A percentile compares a stretch with the other conserved stretches of the same genome.
Conservation (phyloP, 2,113 vertebrate species). For the Callaeas wilsoni region DNA sequence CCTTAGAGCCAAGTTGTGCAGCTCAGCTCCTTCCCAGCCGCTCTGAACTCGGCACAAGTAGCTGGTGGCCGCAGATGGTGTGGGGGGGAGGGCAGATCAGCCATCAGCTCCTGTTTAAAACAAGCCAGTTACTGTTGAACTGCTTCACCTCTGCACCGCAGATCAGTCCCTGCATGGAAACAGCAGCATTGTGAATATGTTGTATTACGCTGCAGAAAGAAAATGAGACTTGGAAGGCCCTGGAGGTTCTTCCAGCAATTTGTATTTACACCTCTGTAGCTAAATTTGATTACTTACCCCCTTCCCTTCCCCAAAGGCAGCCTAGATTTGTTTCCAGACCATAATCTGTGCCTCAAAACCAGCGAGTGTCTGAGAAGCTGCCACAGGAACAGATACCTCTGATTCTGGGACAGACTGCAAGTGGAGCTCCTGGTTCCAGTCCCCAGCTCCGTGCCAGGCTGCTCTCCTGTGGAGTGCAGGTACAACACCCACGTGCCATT, state of each 20-base stretch:
- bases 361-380: not conserved
- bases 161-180: not conserved
- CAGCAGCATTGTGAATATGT: not conserved
- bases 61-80: not conserved
- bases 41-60: not conserved
- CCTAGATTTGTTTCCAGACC: not conserved
- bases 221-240: not conserved
- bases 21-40: not conserved
- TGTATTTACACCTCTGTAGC: not conserved
- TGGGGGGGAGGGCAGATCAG: not conserved
- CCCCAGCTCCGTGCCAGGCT: not conserved
- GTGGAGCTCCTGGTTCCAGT: not conserved
- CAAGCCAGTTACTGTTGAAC: not conserved
- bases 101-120: not conserved
- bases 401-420: not conserved
- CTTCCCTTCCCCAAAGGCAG: not conserved
- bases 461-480: not conserved
- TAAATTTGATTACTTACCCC: not conserved
- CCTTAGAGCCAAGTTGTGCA: not conserved
- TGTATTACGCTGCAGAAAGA: not conserved
- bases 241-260: not conserved
- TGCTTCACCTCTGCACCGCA: not conserved
- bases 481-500: fast-evolving
- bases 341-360: not conserved
- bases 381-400: fast-evolving